Evolutionary conservation across 2,888 invertebrate species (phyloP).

Genomic region (Dasypogon diadema): DNA sequence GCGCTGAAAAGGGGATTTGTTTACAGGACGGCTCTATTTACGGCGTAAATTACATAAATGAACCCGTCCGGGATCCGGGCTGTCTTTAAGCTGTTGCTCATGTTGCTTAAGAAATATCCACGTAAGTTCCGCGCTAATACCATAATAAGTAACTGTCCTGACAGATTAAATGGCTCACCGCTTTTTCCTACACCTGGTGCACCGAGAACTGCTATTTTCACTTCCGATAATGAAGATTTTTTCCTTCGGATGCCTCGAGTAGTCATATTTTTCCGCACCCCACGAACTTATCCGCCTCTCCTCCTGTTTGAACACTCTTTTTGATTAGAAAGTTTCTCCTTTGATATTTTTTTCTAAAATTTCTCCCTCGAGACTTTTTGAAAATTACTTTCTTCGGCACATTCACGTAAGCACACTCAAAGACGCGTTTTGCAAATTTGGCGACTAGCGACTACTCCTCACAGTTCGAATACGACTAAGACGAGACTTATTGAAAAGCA

Average conservation of each 20-base stretch:
- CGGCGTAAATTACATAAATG: constrained; percentile 32
- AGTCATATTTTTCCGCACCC: constrained; percentile 70
- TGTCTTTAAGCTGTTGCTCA: neutral
- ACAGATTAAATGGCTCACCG: constrained; percentile 74
- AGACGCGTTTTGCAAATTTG: constrained; percentile 11
- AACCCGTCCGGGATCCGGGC: neutral
- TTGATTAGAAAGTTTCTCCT: constrained; percentile 35
- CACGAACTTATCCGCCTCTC: constrained; percentile 53
- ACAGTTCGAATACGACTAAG: constrained; percentile 36
- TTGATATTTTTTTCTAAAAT: neutral
- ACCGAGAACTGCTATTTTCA: constrained; percentile 91
- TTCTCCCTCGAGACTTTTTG: neutral
- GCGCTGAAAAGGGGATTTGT: constrained; percentile 25
- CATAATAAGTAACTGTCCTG: constrained; percentile 44
- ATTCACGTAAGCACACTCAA: constrained; percentile 12
- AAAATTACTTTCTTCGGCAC: constrained; percentile 1
- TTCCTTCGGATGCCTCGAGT: constrained; percentile 87
- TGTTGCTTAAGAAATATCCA: neutral
- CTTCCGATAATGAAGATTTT: constrained; percentile 89
- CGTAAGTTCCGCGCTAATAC: neutral
- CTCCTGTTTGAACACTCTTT: constrained; percentile 37
- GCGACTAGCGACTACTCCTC: neutral
- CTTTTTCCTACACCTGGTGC: constrained; percentile 93
- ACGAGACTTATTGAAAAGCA: constrained; percentile 21
- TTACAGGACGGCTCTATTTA: constrained; percentile 1